Evolutionary conservation across 2,797 vertebrate species (phyloP).

Genomic region (Rhinatrema bivittatum): DNA sequence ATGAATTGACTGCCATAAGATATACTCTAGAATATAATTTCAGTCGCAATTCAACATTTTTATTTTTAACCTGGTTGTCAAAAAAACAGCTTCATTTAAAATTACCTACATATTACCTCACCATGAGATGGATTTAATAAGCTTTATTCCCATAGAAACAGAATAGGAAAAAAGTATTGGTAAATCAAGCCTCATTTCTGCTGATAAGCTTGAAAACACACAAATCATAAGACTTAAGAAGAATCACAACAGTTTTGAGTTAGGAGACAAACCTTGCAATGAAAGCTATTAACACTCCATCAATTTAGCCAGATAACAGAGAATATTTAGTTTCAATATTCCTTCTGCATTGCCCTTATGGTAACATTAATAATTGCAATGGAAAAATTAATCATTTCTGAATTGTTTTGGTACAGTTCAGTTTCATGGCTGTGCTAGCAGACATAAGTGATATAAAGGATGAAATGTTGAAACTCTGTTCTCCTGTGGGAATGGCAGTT

Average conservation of each 20-base stretch:
- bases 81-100: too few relatives aligned
- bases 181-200: too few relatives aligned
- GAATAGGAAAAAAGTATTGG: too few relatives aligned
- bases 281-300: neutral
- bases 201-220: fast-evolving
- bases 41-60: too few relatives aligned
- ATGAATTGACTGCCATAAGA: too few relatives aligned
- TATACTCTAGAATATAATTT: too few relatives aligned
- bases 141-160: too few relatives aligned
- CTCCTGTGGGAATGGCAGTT: neutral
- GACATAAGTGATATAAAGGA: conserved; percentile 1
- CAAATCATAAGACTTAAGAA: neutral
- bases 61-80: too few relatives aligned
- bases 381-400: conserved; percentile 9
- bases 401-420: neutral
- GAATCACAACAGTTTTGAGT: conserved; percentile 2
- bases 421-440: conserved; percentile 4
- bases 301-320: neutral
- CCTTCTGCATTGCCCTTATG: neutral
- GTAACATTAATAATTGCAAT: neutral
- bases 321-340: conserved; percentile 1
- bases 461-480: neutral
- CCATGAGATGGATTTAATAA: too few relatives aligned
- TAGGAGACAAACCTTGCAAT: neutral
- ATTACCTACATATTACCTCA: too few relatives aligned